Evolutionary conservation across 2,113 vertebrate species (phyloP).

Genomic region (Pygoscelis antarcticus): DNA sequence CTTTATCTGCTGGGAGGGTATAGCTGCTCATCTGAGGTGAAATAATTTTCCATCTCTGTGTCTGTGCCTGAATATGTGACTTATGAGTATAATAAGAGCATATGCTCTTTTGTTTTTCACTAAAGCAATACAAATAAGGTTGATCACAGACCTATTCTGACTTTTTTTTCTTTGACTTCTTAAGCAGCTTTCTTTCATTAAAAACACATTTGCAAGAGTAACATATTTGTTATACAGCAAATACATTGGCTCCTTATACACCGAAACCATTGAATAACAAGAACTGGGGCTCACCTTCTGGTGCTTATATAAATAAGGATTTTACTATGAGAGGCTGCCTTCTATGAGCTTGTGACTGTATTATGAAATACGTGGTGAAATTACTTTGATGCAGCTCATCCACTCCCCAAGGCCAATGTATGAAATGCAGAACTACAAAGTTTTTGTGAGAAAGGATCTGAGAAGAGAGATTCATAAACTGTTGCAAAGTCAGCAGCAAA

Average conservation of each 20-base stretch:
- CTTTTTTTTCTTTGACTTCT: neutral
- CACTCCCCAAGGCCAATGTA: accelerated
- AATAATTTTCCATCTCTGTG: neutral
- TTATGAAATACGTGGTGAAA: neutral
- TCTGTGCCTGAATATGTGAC: neutral
- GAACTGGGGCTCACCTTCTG: neutral
- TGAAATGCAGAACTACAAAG: neutral
- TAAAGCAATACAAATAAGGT: neutral
- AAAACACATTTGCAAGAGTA: neutral
- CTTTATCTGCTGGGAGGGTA: neutral
- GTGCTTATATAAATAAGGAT: neutral
- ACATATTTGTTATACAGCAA: neutral
- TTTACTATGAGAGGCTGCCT: neutral
- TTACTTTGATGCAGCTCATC: neutral
- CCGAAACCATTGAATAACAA: neutral
- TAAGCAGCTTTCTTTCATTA: neutral
- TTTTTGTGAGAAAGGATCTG: neutral
- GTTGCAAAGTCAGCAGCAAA: neutral
- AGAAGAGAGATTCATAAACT: neutral
- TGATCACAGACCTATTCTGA: neutral
- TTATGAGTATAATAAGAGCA: neutral
- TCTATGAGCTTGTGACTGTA: neutral
- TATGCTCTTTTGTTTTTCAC: neutral
- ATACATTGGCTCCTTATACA: neutral
- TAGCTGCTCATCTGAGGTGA: neutral